Percentiles rank a stretch among this genome's conserved stretches.
phyloP scores from a whole-genome alignment of 2,797 vertebrate genomes.

The Gymnopithys bicolor region DNA sequence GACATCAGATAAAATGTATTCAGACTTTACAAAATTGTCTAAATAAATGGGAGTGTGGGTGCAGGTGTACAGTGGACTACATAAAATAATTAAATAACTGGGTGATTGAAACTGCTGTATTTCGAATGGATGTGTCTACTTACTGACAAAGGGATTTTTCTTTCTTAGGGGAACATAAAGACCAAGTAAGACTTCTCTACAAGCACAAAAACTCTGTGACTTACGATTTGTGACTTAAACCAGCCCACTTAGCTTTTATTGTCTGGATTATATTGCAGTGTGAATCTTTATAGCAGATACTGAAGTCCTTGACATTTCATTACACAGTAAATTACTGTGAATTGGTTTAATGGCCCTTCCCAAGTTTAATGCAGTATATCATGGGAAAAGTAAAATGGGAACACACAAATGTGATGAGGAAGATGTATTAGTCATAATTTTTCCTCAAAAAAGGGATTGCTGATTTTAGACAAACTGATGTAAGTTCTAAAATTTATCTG shows the following conservation, averaged over 20 bases:
- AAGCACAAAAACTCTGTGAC: background rate
- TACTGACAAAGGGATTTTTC: background rate
- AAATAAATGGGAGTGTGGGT: background rate
- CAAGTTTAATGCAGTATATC: background rate
- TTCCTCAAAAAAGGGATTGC: background rate
- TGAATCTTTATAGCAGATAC: slow-evolving; percentile 19
- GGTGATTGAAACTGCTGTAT: background rate
- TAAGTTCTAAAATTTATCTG: background rate
- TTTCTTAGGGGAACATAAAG: background rate
- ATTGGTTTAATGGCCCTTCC: slow-evolving; percentile 7
- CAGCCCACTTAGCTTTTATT: background rate
- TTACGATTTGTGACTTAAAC: background rate
- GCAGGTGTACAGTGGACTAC: background rate
- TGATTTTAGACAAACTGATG: background rate
- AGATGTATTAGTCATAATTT: background rate
- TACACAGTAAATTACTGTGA: background rate
- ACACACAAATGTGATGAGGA: background rate
- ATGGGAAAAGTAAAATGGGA: background rate
- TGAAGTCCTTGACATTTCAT: slow-evolving; percentile 37
- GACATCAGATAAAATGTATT: background rate
- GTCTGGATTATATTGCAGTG: background rate
- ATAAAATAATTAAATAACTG: background rate
- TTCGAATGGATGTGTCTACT: background rate
- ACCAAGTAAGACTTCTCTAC: background rate
- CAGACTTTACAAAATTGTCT: background rate